These are phyloP conservation scores for Planococcus citri DNA, from an alignment of 1,140 invertebrate genomes.

Conservation along the genomic window DNA sequence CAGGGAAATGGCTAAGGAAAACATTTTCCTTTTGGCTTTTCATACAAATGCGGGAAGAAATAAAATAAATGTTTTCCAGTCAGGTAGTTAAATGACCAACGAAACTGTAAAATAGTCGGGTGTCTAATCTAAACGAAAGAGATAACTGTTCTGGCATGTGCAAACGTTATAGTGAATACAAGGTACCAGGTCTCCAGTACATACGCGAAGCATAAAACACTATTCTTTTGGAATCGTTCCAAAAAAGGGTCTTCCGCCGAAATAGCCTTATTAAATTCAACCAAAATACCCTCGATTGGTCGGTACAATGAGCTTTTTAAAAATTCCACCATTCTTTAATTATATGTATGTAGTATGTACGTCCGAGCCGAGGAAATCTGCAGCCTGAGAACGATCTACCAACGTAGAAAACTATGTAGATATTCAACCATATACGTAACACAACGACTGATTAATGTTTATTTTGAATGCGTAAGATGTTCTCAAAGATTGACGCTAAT, in stretches of 20 bases:
- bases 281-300: not conserved
- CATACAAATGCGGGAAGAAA: not conserved
- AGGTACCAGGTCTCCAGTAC: not conserved
- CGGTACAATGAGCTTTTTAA: not conserved
- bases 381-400: no score
- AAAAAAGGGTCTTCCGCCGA: not conserved
- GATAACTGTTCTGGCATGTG: conserved; percentile 2
- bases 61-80: conserved; percentile 8
- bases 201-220: not conserved
- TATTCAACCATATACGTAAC: no score
- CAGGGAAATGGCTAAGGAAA: not conserved
- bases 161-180: not conserved
- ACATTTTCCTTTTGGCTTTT: not conserved
- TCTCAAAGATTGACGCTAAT: not conserved
- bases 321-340: not conserved
- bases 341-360: not conserved
- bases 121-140: conserved; percentile 3
- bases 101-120: not conserved
- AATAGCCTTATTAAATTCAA: conserved; percentile 8
- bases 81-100: conserved; percentile 6
- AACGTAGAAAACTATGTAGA: no score
- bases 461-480: not conserved
- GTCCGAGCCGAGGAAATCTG: no score
- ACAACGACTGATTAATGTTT: not conserved
- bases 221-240: not conserved